These are phyloP conservation scores for Mythimna albipuncta DNA, from an alignment of 2,888 invertebrate species.

Conservation along the genomic window DNA sequence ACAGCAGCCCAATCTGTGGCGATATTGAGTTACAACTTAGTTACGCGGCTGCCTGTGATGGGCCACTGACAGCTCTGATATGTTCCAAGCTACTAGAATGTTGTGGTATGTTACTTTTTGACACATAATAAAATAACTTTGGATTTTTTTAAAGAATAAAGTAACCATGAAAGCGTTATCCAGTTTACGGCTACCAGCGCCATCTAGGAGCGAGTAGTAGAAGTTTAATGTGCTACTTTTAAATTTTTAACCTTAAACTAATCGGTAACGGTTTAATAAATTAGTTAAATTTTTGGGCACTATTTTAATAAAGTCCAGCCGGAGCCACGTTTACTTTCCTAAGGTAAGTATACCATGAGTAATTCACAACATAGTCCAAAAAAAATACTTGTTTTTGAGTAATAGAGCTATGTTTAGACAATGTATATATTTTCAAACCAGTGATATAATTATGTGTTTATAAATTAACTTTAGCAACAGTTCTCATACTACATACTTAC, in stretches of 20 bases:
- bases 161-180: not conserved
- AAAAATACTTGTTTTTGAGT: too few species aligned
- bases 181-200: slow-evolving; percentile 20
- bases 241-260: not conserved
- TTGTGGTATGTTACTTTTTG: slow-evolving; percentile 33
- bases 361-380: too few species aligned
- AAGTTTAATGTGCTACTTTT: not conserved
- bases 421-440: too few species aligned
- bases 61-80: slow-evolving; percentile 58
- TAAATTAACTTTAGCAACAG: not conserved
- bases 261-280: too few species aligned
- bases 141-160: not conserved
- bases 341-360: not conserved
- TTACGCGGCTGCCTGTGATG: slow-evolving; percentile 34
- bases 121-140: slow-evolving; percentile 3
- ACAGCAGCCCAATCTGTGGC: slow-evolving; percentile 64
- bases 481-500: not conserved
- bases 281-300: too few species aligned
- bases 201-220: slow-evolving; percentile 65
- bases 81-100: slow-evolving; percentile 35
- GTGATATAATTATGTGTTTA: not conserved
- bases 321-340: not conserved
- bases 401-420: too few species aligned
- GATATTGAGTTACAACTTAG: slow-evolving; percentile 66
- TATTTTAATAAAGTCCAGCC: not conserved